phyloP scores from a whole-genome alignment of 2,113 vertebrate genomes.

The Nipponia nippon region DNA sequence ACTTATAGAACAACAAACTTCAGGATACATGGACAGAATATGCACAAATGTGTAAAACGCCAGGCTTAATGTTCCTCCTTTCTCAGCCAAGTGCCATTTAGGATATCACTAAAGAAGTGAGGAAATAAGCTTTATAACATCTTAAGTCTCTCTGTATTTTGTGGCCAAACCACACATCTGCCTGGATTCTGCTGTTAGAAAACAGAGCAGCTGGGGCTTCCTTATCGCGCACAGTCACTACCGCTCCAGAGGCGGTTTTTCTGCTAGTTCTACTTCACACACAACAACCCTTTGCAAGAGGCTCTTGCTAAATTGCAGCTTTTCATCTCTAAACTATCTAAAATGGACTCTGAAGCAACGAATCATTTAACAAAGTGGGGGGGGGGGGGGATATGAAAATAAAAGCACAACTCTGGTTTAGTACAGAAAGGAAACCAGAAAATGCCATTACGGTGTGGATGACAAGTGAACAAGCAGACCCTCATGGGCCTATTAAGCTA shows the following conservation, averaged over 20 bases:
- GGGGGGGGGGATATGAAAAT: neutral
- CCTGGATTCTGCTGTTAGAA: neutral
- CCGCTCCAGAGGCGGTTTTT: accelerated
- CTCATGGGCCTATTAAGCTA: neutral
- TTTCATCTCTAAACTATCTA: neutral
- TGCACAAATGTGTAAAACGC: neutral
- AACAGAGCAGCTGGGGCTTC: neutral
- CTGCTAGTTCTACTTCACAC: neutral
- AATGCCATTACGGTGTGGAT: neutral
- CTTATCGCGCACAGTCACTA: accelerated
- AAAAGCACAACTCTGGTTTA: neutral
- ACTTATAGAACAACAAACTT: neutral
- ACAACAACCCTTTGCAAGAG: neutral
- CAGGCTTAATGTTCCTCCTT: neutral
- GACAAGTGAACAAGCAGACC: neutral
- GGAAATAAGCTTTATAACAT: neutral
- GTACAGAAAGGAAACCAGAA: neutral
- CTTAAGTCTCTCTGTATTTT: neutral
- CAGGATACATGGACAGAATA: neutral
- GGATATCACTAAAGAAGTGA: neutral
- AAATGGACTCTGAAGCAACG: neutral
- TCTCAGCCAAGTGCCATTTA: neutral
- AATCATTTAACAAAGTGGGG: neutral
- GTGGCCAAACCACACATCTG: neutral
- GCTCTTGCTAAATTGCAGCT: neutral